Conservation (phyloP, 2,797 vertebrate genomes). For the Mycteria americana region DNA sequence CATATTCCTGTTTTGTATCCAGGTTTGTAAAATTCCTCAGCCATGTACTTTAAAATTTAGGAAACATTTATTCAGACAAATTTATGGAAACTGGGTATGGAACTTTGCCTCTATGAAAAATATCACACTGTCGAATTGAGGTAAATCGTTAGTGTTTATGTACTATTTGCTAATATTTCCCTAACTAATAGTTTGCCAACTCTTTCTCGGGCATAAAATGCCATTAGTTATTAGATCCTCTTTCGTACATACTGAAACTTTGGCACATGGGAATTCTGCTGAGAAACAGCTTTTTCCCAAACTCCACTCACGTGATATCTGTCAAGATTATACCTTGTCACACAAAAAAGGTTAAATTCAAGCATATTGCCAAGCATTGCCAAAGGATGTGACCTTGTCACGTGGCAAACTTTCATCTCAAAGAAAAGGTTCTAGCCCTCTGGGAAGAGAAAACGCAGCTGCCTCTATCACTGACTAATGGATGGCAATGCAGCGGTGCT, state of each 20-base stretch:
- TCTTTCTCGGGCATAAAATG: not conserved
- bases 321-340: not conserved
- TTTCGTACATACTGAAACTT: not conserved
- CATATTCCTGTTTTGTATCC: not conserved
- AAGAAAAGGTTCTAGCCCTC: not conserved
- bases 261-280: not conserved
- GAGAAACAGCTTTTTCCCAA: not conserved
- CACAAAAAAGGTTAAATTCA: not conserved
- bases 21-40: not conserved
- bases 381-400: not conserved
- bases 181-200: not conserved
- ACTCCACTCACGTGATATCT: not conserved
- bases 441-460: not conserved
- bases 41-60: not conserved
- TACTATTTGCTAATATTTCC: not conserved
- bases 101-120: not conserved
- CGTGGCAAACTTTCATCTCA: not conserved
- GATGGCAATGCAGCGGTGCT: fast-evolving
- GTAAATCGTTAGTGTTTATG: not conserved
- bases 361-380: not conserved
- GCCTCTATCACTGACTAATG: not conserved
- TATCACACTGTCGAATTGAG: not conserved
- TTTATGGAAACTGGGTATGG: not conserved
- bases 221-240: not conserved
- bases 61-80: not conserved